These are phyloP conservation scores for Bombus breviceps DNA, from an alignment of 1,140 invertebrate genomes.

Conservation along the genomic window DNA sequence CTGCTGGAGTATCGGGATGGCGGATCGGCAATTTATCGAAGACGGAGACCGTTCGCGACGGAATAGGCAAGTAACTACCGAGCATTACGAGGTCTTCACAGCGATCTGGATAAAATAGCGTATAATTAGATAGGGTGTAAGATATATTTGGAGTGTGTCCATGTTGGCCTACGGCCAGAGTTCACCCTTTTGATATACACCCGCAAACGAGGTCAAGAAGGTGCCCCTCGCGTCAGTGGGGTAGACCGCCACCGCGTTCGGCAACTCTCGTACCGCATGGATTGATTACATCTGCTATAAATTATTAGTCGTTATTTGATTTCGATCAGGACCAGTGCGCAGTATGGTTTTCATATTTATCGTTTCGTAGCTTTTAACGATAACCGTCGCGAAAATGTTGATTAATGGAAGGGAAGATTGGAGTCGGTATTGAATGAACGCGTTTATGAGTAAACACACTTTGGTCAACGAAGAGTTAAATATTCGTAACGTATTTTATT, in stretches of 20 bases:
- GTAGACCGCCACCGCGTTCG: slow-evolving; percentile 42
- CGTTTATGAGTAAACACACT: background rate
- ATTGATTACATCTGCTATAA: slow-evolving; percentile 17
- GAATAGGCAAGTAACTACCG: slow-evolving; percentile 77
- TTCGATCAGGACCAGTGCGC: background rate
- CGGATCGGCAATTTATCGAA: slow-evolving; percentile 72
- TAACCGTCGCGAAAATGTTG: background rate
- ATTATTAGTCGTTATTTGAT: slow-evolving; percentile 17
- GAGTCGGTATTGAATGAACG: background rate
- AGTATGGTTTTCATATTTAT: background rate
- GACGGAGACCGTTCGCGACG: slow-evolving; percentile 66
- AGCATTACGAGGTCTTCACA: slow-evolving; percentile 76
- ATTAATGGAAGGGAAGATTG: background rate
- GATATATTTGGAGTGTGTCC: slow-evolving; percentile 81
- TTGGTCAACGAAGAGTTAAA: background rate
- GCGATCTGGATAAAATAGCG: slow-evolving; percentile 78
- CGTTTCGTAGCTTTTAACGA: background rate
- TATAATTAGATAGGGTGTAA: slow-evolving; percentile 82
- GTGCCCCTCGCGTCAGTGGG: slow-evolving; percentile 62
- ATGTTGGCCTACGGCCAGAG: slow-evolving; percentile 78
- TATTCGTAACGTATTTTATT: background rate
- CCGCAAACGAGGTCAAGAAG: slow-evolving; percentile 66
- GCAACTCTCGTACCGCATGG: background rate
- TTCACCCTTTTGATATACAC: slow-evolving; percentile 73
- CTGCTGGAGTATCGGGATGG: slow-evolving; percentile 24